Base-by-base conservation (phyloP, 1,140 invertebrate genomes). In the Sitodiplosis mosellana region DNA sequence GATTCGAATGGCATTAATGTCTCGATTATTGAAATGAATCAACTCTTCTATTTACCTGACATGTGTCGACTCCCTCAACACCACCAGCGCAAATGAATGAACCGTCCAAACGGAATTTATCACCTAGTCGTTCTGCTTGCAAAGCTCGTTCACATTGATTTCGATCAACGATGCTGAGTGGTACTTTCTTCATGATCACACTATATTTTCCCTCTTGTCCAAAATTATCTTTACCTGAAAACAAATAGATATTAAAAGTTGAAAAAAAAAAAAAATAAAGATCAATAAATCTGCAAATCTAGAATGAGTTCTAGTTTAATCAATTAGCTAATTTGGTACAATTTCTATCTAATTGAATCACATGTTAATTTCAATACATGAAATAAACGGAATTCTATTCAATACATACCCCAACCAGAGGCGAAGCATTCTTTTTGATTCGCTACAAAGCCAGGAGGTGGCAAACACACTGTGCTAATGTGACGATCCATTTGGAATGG, bases 321-420 rank as follows among this genome's bases (percentile, higher is more conserved):
- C n/a, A n/a, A n/a, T n/a, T n/a, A n/a, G n/a, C n/a, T n/a, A n/a
- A n/a, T n/a, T n/a, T 36, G 34, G 8, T 10, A 36, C 34, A 36
- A 36, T 36, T 36, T 36, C 34, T 8, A 36, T 36, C n/a, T 36
- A 10, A 36, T 36, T 36, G 34, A n/a, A 36, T 8, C 34, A 8
- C 8, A n/a, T n/a, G n/a, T n/a, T 36, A 10, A n/a, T 36, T 36
- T 36, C 8, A 36, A 8, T 36, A 8, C 8, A 8, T 8, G 8
- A n/a, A n/a, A n/a, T n/a, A n/a, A n/a, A n/a, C n/a, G n/a, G n/a
- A n/a, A n/a, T n/a, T n/a, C n/a, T n/a, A n/a, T n/a, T n/a, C n/a
- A n/a, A n/a, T n/a, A n/a, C n/a, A n/a, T n/a, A 21, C 87, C 87
- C 86, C 86, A 90, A 15, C 87, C 86, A 48, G 76, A 85, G 20